A percentile compares a stretch with the other conserved stretches of the same genome.
Evolutionary conservation across 1,140 invertebrate species (phyloP).

Genomic region (Drosophila sp.): DNA sequence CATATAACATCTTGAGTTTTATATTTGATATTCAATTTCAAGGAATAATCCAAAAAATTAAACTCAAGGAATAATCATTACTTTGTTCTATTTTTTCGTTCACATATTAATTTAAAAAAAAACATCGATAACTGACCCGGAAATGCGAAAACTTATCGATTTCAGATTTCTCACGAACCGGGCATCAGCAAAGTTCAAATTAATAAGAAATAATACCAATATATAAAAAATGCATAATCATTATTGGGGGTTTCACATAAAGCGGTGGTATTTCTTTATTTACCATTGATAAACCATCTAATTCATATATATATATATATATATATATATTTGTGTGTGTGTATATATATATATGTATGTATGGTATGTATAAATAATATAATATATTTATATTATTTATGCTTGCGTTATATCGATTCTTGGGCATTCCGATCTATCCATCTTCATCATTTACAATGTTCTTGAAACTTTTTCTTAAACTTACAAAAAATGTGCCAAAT

Average conservation of each 20-base stretch:
- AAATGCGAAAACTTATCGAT: too few species aligned
- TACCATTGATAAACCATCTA: conserved; percentile 81
- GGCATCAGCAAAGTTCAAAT: too few species aligned
- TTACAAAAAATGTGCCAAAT: conserved; percentile 43
- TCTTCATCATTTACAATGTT: conserved; percentile 62
- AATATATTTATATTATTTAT: conserved; percentile 27
- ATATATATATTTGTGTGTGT: conserved; percentile 66
- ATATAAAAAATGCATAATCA: neutral
- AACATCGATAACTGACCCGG: too few species aligned
- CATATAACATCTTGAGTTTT: too few species aligned
- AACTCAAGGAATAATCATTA: too few species aligned
- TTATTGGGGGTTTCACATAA: conserved; percentile 77
- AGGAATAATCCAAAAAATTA: too few species aligned
- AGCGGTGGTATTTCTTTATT: conserved; percentile 82
- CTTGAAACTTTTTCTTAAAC: conserved; percentile 44
- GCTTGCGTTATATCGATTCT: conserved; percentile 45
- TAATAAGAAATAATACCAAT: neutral
- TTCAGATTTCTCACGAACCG: too few species aligned
- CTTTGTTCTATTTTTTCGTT: too few species aligned
- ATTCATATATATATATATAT: conserved; percentile 75
- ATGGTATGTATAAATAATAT: conserved; percentile 32
- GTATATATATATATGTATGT: conserved; percentile 57
- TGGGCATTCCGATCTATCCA: conserved; percentile 37
- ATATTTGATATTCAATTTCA: too few species aligned
- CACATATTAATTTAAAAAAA: too few species aligned